These are phyloP conservation scores for Mizuhopecten yessoensis DNA, from an alignment of 1,140 invertebrate species.

Conservation along the genomic window DNA sequence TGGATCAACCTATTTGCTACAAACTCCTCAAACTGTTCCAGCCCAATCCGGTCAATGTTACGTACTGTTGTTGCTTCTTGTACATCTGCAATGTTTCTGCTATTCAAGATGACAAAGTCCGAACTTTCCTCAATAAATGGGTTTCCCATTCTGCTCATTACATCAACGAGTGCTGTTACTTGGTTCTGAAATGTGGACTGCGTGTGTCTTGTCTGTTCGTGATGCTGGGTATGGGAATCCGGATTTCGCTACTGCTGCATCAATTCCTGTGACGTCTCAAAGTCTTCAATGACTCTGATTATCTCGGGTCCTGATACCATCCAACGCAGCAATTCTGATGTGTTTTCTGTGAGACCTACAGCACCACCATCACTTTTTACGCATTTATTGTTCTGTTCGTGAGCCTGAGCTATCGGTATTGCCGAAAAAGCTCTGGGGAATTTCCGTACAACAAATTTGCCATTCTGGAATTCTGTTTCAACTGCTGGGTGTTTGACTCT, in stretches of 20 bases:
- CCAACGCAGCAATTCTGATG: conserved; percentile 48
- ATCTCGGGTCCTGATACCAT: conserved; percentile 69
- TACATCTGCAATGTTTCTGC: conserved; percentile 50
- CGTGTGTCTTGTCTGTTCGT: conserved; percentile 43
- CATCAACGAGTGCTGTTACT: conserved; percentile 2
- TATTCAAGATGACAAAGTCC: conserved; percentile 56
- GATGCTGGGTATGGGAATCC: conserved; percentile 8
- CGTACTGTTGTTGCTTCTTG: not conserved
- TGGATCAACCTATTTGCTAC: not conserved
- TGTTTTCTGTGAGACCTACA: conserved; percentile 65
- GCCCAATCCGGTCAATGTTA: conserved; percentile 23
- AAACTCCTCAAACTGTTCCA: conserved; percentile 45
- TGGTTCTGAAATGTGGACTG: conserved; percentile 54
- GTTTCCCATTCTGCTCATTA: conserved; percentile 58
- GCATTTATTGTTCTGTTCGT: conserved; percentile 66
- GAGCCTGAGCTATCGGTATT: conserved; percentile 70
- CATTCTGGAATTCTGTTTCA: conserved; percentile 57
- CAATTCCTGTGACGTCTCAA: conserved; percentile 34
- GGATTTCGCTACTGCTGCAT: not conserved
- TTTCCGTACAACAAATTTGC: conserved; percentile 63
- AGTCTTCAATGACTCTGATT: conserved; percentile 64
- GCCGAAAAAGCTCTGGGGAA: conserved; percentile 48
- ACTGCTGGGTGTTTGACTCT: conserved; percentile 53
- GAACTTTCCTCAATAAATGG: conserved; percentile 60
- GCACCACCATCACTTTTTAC: conserved; percentile 75